A percentile compares a stretch with the other conserved stretches of the same genome.
Evolutionary conservation across 1,140 invertebrate species (phyloP).

Genomic region (Dendrolimus punctatus): DNA sequence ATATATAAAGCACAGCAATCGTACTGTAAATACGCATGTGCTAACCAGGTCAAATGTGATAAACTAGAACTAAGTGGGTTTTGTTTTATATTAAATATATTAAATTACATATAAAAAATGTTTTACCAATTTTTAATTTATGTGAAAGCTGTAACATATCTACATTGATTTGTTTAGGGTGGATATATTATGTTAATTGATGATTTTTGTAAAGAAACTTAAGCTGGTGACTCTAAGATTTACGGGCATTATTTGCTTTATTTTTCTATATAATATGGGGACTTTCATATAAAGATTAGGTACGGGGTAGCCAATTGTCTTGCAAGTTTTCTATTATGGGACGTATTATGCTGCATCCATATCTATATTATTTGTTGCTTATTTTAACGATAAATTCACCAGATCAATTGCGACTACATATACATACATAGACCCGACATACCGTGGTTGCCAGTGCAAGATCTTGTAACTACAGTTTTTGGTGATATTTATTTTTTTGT

Average conservation of each 20-base stretch:
- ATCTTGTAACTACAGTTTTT: too few species aligned
- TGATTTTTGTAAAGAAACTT: conserved; percentile 15
- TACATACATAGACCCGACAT: too few species aligned
- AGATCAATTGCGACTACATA: too few species aligned
- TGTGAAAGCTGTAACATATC: conserved; percentile 19
- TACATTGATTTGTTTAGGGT: conserved; percentile 12
- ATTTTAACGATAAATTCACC: too few species aligned
- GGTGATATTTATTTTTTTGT: too few species aligned
- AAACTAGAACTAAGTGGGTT: conserved; percentile 57
- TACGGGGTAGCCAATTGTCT: too few species aligned
- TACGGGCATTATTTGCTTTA: conserved; percentile 62
- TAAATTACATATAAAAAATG: conserved; percentile 17
- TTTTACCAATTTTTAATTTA: conserved; percentile 22
- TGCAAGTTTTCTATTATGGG: too few species aligned
- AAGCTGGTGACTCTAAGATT: conserved; percentile 38
- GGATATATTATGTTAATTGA: conserved; percentile 12
- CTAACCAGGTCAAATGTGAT: conserved; percentile 66
- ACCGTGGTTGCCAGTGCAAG: too few species aligned
- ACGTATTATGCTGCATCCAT: too few species aligned
- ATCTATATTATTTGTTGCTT: too few species aligned
- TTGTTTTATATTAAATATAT: conserved; percentile 27
- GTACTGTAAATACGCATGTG: conserved; percentile 53
- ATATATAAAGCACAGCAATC: conserved; percentile 51
- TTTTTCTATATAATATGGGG: conserved; percentile 5
- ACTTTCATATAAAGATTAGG: too few species aligned